Percentiles rank a stretch among this genome's conserved stretches.
Conservation (phyloP, 2,113 vertebrate species). For the Anhinga anhinga region DNA sequence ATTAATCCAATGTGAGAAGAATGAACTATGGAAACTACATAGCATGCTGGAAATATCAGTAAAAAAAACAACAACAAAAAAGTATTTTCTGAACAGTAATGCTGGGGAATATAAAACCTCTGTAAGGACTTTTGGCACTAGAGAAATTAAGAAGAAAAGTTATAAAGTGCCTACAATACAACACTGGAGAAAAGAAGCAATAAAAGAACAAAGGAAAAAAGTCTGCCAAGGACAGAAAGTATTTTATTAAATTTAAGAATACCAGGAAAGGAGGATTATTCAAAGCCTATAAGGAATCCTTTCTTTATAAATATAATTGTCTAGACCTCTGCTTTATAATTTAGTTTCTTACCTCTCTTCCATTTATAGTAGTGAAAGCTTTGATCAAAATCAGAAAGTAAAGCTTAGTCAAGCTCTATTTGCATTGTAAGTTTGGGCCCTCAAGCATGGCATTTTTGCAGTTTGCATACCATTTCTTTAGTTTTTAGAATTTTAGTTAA, state of each 20-base stretch:
- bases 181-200: not conserved
- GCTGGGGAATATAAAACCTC: not conserved
- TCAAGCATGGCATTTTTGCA: not conserved
- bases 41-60: not conserved
- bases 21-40: not conserved
- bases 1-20: not conserved
- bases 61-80: not conserved
- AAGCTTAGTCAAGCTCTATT: not conserved
- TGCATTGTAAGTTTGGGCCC: not conserved
- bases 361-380: not conserved
- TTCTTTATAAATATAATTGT: slow-evolving; percentile 8
- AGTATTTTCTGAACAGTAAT: not conserved
- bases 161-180: not conserved
- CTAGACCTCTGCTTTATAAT: not conserved
- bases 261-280: not conserved
- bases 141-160: not conserved
- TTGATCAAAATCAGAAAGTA: not conserved
- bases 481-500: not conserved
- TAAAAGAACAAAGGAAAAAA: not conserved
- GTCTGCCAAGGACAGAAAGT: not conserved
- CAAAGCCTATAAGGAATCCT: not conserved
- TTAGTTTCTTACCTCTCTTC: not conserved
- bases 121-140: not conserved
- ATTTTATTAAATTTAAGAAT: not conserved
- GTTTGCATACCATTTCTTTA: not conserved